These are phyloP conservation scores for Meleagris gallopavo DNA, from an alignment of 2,113 vertebrate genomes.

Conservation along the genomic window DNA sequence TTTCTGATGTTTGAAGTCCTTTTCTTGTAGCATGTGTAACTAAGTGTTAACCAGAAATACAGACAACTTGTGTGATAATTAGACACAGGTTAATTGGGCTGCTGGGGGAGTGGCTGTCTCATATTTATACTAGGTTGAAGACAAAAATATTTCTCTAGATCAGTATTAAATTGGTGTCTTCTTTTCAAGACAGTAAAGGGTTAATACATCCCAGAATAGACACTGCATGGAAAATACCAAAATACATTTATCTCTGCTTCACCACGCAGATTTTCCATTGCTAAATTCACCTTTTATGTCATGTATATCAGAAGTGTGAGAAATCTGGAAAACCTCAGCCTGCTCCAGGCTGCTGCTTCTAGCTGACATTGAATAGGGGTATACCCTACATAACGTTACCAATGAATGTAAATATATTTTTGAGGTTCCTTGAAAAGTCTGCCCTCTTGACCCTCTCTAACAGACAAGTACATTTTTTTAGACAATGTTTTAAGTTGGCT, in stretches of 20 bases:
- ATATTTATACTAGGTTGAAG: neutral
- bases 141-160: neutral
- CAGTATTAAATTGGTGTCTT: too few species aligned
- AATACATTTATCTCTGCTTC: neutral
- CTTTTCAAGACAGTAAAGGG: neutral
- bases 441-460: neutral
- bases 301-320: neutral
- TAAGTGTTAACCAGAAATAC: neutral
- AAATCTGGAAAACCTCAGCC: slow-evolving; percentile 16
- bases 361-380: neutral
- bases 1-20: neutral
- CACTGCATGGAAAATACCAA: neutral
- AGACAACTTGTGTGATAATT: neutral
- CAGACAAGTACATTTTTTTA: neutral
- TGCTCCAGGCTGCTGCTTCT: neutral
- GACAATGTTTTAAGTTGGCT: too few species aligned
- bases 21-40: fast-evolving
- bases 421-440: neutral
- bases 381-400: neutral
- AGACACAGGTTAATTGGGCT: neutral
- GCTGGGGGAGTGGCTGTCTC: neutral
- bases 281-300: neutral
- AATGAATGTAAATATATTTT: neutral
- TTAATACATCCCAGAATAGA: neutral
- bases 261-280: slow-evolving; percentile 23